Evolutionary conservation across 2,888 invertebrate genomes (phyloP), one percentile per base, ranked within the genome.

Genomic region (Campoplex nolae): DNA sequence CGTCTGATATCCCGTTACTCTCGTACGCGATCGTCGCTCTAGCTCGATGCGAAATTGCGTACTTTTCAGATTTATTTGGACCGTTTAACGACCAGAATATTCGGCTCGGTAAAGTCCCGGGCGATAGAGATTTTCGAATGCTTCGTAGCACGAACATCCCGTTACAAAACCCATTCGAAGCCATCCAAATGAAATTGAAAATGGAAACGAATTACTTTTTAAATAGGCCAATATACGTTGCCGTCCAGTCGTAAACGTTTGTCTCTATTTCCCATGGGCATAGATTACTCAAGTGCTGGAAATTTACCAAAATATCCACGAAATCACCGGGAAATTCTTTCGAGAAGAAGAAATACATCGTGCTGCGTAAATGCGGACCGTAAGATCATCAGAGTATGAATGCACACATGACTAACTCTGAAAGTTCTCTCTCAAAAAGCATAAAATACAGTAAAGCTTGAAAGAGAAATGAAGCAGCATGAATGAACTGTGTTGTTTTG

Each of bases 51-150:
- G 83, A 88, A 87, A 84, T 77, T 87, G 81, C 56, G 84, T 79
- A 75, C 84, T 83, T 83, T 87, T 87, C 77, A 81, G 88, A 90
- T 90, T 90, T 90, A 89, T 89, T 89, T 84, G 58, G 56, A 80
- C 70, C 87, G 86, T 82, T 85, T 90, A 89, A 87, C 83, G 82
- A 83, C 77, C 79, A 67, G 84, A 87, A 87, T 88, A 87, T 88
- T 87, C 79, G 70, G 68, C 48, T 42, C 38, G 80, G 45, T 23
- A 71, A 45, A 81, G 62, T 58, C 38, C 68, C 67, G 76, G 86
- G 65, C 84, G n/a, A 42, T 68, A 42, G 70, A 54, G 70, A 76
- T 68, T 76, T 73, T 42, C 75, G 62, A 84, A 85, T 80, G 51
- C n/a, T 70, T 51, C 51, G 68, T 56, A 28, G 62, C 42, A 67